phyloP scores from a whole-genome alignment of 2,888 invertebrate genomes.

The Cheilosia vernalis region DNA sequence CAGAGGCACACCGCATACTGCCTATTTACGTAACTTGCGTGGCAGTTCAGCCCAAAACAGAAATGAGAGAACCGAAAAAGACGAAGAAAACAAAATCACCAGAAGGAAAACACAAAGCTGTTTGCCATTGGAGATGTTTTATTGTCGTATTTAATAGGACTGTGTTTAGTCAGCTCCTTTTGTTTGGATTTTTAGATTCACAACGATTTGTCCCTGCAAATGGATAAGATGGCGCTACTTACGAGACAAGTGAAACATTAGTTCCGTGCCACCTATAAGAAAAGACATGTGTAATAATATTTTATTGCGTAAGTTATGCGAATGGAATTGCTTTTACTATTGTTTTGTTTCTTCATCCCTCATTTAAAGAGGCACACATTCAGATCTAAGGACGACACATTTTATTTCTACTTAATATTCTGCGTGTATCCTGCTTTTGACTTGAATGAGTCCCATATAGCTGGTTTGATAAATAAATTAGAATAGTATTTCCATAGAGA shows the following conservation, averaged over 20 bases:
- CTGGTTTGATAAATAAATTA: conserved; percentile 7
- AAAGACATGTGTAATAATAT: conserved; percentile 45
- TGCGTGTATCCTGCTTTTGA: neutral
- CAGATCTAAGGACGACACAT: neutral
- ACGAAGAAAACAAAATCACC: neutral
- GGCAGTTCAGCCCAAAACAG: conserved; percentile 51
- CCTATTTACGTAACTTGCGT: conserved; percentile 49
- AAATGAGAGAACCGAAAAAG: conserved; percentile 25
- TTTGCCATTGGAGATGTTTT: conserved; percentile 54
- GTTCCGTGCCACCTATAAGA: conserved; percentile 48
- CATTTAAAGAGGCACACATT: conserved; percentile 13
- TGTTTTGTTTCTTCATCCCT: conserved; percentile 1
- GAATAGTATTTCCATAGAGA: conserved; percentile 31
- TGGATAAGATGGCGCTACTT: conserved; percentile 9
- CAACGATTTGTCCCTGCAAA: conserved; percentile 25
- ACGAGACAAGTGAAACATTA: conserved; percentile 49
- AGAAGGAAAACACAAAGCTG: conserved; percentile 34
- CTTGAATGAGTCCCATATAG: neutral
- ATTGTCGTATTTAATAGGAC: conserved; percentile 33
- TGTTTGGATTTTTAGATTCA: conserved; percentile 18
- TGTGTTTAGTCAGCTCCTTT: neutral
- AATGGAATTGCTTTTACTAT: conserved; percentile 21
- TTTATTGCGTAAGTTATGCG: conserved; percentile 33
- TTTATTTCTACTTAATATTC: conserved; percentile 23
- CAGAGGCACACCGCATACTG: neutral